These are phyloP conservation scores for Chrysolina oricalcia DNA, from an alignment of 2,888 invertebrate species.

Conservation along the genomic window DNA sequence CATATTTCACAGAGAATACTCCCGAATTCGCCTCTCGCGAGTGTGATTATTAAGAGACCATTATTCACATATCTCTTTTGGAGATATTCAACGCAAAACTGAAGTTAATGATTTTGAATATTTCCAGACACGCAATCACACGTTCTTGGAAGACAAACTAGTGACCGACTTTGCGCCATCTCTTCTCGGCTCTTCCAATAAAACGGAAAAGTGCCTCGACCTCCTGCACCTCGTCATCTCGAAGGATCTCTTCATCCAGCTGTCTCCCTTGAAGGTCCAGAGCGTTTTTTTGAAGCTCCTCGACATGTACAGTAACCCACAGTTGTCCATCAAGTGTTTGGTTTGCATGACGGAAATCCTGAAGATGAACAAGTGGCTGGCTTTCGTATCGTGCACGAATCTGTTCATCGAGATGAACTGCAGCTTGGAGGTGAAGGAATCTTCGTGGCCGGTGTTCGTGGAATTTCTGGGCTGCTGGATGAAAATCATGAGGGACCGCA, in stretches of 20 bases:
- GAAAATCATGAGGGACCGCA: slow-evolving; percentile 34
- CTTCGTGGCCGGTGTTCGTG: slow-evolving; percentile 40
- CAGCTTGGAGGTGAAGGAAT: slow-evolving; percentile 37
- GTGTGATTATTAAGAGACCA: too few species aligned
- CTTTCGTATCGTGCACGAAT: slow-evolving; percentile 30
- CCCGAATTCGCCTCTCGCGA: too few species aligned
- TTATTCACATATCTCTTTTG: too few species aligned
- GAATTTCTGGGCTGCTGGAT: slow-evolving; percentile 40
- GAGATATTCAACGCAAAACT: too few species aligned
- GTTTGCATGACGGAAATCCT: slow-evolving; percentile 43
- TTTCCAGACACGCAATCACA: slow-evolving; percentile 50
- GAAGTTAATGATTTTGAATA: neutral
- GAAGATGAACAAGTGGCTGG: slow-evolving; percentile 35
- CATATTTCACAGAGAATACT: too few species aligned
- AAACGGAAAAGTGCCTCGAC: slow-evolving; percentile 45
- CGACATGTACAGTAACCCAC: slow-evolving; percentile 20
- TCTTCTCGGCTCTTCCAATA: slow-evolving; percentile 38
- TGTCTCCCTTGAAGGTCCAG: slow-evolving; percentile 28
- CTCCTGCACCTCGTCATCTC: slow-evolving; percentile 38
- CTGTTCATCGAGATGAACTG: slow-evolving; percentile 45
- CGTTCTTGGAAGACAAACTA: slow-evolving; percentile 32
- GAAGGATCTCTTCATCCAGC: slow-evolving; percentile 39
- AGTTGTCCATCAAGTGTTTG: slow-evolving; percentile 32
- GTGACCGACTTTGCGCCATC: slow-evolving; percentile 38
- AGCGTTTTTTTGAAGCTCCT: slow-evolving; percentile 39